These are phyloP conservation scores for Dysdera silvatica DNA, from an alignment of 1,140 invertebrate species.

Conservation along the genomic window DNA sequence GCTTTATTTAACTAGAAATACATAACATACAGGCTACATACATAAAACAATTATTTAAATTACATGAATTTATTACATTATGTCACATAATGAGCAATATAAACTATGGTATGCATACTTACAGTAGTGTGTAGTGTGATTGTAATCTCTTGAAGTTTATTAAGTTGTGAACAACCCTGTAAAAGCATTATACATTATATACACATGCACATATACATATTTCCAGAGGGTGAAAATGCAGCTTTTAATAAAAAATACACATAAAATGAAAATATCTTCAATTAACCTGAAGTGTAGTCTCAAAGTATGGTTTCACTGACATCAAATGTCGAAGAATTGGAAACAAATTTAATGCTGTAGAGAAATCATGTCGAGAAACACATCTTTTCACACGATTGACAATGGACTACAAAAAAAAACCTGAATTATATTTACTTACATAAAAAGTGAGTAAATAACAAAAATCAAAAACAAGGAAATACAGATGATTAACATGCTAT, in stretches of 20 bases:
- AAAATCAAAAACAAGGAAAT: too few relatives aligned
- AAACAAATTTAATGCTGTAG: conserved; percentile 72
- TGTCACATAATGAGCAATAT: too few relatives aligned
- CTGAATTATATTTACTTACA: neutral
- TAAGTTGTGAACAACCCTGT: conserved; percentile 30
- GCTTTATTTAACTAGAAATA: conserved; percentile 66
- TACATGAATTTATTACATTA: too few relatives aligned
- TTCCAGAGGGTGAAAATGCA: too few relatives aligned
- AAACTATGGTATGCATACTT: conserved; percentile 38
- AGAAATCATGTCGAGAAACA: conserved; percentile 70
- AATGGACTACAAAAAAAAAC: conserved; percentile 18
- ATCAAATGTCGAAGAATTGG: conserved; percentile 75
- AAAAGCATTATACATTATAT: neutral
- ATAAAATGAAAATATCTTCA: neutral
- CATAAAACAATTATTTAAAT: too few relatives aligned
- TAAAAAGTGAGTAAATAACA: conserved; percentile 13
- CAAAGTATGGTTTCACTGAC: conserved; percentile 72
- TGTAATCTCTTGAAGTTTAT: conserved; percentile 57
- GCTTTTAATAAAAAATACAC: neutral
- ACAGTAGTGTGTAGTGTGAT: conserved; percentile 66
- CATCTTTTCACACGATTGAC: conserved; percentile 54
- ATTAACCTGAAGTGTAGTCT: conserved; percentile 58
- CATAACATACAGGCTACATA: conserved; percentile 8
- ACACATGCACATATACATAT: too few relatives aligned
- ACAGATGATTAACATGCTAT: too few relatives aligned